These are phyloP conservation scores for Cantharis nigra DNA, from an alignment of 2,888 invertebrate genomes.

Conservation along the genomic window DNA sequence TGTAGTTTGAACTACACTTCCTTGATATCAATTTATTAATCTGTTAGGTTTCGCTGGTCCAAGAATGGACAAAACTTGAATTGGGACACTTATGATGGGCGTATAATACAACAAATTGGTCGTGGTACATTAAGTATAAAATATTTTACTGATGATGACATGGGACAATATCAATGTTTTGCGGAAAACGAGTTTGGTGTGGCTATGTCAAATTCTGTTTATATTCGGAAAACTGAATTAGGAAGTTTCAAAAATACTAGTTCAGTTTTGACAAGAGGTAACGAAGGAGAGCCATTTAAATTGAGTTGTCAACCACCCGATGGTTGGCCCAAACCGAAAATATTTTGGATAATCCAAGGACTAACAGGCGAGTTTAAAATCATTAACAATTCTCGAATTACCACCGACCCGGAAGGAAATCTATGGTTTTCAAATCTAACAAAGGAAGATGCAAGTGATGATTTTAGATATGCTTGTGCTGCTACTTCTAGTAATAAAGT, in stretches of 20 bases:
- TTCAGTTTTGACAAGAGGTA: constrained; percentile 60
- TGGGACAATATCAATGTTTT: constrained; percentile 94
- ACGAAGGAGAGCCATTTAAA: constrained; percentile 87
- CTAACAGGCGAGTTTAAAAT: constrained; percentile 78
- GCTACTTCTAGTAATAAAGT: constrained; percentile 89
- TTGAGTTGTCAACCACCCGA: constrained; percentile 91
- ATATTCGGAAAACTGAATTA: constrained; percentile 87
- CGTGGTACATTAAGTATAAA: constrained; percentile 92
- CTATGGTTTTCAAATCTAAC: constrained; percentile 96
- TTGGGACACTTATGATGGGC: constrained; percentile 90
- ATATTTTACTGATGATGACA: constrained; percentile 84
- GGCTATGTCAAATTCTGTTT: constrained; percentile 94
- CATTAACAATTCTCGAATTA: constrained; percentile 91
- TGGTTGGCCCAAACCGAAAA: constrained; percentile 93
- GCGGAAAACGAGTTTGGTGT: constrained; percentile 92
- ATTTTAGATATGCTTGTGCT: constrained; percentile 90
- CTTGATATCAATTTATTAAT: neutral
- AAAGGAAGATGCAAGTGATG: constrained; percentile 76
- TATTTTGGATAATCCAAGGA: constrained; percentile 91
- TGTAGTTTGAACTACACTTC: neutral
- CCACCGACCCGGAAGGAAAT: constrained; percentile 93
- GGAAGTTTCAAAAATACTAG: constrained; percentile 72
- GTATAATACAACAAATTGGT: constrained; percentile 92
- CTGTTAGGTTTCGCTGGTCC: constrained; percentile 81
- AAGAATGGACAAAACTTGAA: constrained; percentile 96